A percentile compares a stretch with the other conserved stretches of the same genome.
phyloP scores from a whole-genome alignment of 1,140 invertebrate species.

The Cryptotermes secundus region DNA sequence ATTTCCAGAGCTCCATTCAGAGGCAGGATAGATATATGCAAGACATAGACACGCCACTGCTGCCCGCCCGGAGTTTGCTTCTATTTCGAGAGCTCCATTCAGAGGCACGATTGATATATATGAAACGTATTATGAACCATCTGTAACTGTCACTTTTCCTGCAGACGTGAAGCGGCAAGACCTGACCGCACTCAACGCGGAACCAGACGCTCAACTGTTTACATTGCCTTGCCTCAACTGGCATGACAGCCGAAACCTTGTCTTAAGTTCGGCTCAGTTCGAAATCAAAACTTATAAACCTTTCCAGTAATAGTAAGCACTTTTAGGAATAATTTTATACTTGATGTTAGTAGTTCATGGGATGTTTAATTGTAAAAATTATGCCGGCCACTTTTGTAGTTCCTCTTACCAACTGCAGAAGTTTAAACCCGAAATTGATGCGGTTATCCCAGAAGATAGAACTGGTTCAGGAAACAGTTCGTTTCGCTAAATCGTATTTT shows the following conservation, averaged over 20 bases:
- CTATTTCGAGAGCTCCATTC: background rate
- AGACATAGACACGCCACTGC: too few relatives aligned
- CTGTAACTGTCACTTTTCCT: conserved; percentile 10
- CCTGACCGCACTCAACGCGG: conserved; percentile 4
- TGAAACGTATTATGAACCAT: background rate
- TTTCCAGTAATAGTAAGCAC: too few relatives aligned
- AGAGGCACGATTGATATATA: background rate
- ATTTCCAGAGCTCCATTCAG: background rate
- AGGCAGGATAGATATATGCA: background rate
- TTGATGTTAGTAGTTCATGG: too few relatives aligned
- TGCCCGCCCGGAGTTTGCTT: background rate
- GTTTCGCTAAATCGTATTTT: too few relatives aligned
- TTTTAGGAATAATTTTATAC: too few relatives aligned
- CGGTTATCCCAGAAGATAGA: too few relatives aligned
- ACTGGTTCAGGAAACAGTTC: too few relatives aligned
- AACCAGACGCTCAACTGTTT: background rate
- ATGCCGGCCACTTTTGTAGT: too few relatives aligned
- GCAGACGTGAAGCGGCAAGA: background rate
- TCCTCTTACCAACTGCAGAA: too few relatives aligned
- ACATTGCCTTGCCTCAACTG: conserved; percentile 10
- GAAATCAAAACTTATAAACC: too few relatives aligned
- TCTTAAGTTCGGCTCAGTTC: background rate
- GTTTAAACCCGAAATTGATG: too few relatives aligned
- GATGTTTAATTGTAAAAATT: too few relatives aligned
- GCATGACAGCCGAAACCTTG: background rate